Conservation (phyloP, 2,113 vertebrate genomes). For the Aptenodytes forsteri region DNA sequence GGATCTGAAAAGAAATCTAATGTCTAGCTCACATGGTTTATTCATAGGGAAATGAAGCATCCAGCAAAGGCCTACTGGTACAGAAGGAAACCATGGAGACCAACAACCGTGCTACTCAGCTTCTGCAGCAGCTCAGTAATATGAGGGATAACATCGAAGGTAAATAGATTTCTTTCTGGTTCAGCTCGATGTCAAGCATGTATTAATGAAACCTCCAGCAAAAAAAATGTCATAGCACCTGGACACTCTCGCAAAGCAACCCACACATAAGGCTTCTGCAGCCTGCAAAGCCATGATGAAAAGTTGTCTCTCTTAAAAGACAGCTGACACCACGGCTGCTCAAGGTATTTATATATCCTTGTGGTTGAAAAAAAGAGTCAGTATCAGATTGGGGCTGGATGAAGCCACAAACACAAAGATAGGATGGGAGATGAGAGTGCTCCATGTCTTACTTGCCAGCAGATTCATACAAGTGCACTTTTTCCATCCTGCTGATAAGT, state of each 20-base stretch:
- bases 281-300: not conserved
- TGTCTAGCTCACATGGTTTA: slow-evolving; percentile 59
- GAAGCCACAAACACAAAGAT: not conserved
- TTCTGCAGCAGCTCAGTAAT: slow-evolving; percentile 78
- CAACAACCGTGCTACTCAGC: slow-evolving; percentile 76
- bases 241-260: not conserved
- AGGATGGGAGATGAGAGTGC: not conserved
- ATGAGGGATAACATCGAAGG: slow-evolving; percentile 86
- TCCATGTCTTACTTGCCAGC: not conserved
- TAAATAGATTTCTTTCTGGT: slow-evolving; percentile 54
- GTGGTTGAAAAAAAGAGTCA: not conserved
- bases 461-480: not conserved
- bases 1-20: slow-evolving; percentile 45
- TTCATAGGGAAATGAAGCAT: slow-evolving; percentile 79
- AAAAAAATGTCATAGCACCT: not conserved
- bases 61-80: slow-evolving; percentile 70
- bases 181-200: not conserved
- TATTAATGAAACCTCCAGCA: not conserved
- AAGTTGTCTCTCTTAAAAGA: not conserved
- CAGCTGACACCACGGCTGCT: not conserved
- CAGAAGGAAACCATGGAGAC: slow-evolving; percentile 80
- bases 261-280: not conserved
- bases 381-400: not conserved
- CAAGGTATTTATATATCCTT: not conserved
- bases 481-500: not conserved